Evolutionary conservation across 2,888 invertebrate species (phyloP).

Genomic region (Dicroscelio sp.): DNA sequence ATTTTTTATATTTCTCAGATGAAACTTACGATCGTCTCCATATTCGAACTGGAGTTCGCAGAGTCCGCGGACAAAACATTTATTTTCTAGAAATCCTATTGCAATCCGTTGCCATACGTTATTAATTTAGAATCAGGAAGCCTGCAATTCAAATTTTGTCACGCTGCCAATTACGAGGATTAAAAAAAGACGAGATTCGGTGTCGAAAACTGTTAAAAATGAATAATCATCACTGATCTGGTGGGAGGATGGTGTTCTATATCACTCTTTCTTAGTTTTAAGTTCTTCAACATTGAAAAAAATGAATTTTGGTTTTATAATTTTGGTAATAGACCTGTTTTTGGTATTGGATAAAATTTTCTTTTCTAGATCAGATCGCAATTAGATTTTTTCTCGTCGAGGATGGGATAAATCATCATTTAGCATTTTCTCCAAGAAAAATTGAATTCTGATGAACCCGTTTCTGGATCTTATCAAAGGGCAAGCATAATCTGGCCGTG

Average conservation of each 20-base stretch:
- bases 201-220: slow-evolving; percentile 4
- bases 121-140: not conserved
- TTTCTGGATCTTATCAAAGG: not conserved
- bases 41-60: not conserved
- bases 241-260: not conserved
- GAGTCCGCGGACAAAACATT: not conserved
- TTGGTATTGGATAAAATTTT: too few relatives aligned
- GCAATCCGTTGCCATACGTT: not conserved
- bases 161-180: not conserved
- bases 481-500: not conserved
- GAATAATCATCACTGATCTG: slow-evolving; percentile 14
- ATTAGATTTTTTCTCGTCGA: too few relatives aligned
- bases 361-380: too few relatives aligned
- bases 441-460: too few relatives aligned
- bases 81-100: not conserved
- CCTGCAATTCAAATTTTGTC: slow-evolving; percentile 6
- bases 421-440: too few relatives aligned
- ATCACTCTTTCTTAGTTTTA: not conserved
- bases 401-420: too few relatives aligned
- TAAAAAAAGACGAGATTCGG: not conserved
- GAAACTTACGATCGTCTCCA: too few relatives aligned
- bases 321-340: too few relatives aligned
- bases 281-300: too few relatives aligned
- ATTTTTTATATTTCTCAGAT: too few relatives aligned
- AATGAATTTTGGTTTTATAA: too few relatives aligned